Percentiles rank a stretch among this genome's conserved stretches.
Conservation (phyloP, 2,113 vertebrate genomes). For the Ancistrus triradiatus region DNA sequence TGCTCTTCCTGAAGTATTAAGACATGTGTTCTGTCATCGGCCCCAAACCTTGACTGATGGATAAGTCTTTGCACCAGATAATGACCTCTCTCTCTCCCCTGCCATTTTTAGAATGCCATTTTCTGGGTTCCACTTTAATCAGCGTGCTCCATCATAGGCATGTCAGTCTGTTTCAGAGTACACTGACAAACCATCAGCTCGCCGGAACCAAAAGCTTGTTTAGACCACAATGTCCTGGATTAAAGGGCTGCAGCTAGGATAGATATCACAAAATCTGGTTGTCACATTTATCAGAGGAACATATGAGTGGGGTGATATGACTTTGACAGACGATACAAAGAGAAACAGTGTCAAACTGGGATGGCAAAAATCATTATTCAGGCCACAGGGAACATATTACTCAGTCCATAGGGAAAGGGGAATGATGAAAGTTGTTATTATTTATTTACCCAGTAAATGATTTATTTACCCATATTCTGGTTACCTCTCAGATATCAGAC, state of each 20-base stretch:
- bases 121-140: constrained; percentile 33
- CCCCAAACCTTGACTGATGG: constrained; percentile 32
- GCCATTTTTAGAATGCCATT: constrained; percentile 48
- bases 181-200: constrained; percentile 6
- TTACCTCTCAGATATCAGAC: too few relatives aligned
- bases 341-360: too few relatives aligned
- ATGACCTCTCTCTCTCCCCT: constrained; percentile 23
- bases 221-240: constrained; percentile 2
- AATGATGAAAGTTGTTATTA: too few relatives aligned
- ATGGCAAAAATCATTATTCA: too few relatives aligned
- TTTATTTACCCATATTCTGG: too few relatives aligned
- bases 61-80: constrained; percentile 24
- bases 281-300: not conserved
- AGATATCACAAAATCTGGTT: constrained; percentile 6
- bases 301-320: too few relatives aligned
- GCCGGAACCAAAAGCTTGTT: constrained; percentile 9
- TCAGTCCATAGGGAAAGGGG: too few relatives aligned
- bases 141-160: constrained; percentile 25
- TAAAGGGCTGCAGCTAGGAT: not conserved
- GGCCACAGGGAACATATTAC: too few relatives aligned
- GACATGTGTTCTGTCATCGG: constrained; percentile 25
- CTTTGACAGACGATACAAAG: too few relatives aligned
- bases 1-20: too few relatives aligned
- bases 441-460: too few relatives aligned
- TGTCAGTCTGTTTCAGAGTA: constrained; percentile 6